Percentiles rank a stretch among this genome's conserved stretches.
Evolutionary conservation across 2,113 vertebrate species (phyloP).

Genomic region (Oryzias curvinotus): DNA sequence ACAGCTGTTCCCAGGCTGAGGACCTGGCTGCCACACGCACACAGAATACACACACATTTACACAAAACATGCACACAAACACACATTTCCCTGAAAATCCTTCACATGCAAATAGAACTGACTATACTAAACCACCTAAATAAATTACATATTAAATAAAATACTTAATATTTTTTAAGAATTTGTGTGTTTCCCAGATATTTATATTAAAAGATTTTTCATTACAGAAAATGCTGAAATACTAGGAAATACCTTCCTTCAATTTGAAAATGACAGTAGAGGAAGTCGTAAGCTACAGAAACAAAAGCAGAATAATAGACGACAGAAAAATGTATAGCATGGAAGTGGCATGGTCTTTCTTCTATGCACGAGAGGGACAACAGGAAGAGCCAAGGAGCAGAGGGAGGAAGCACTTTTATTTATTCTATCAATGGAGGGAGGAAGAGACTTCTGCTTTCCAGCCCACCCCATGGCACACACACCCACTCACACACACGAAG

Average conservation of each 20-base stretch:
- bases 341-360: conserved; percentile 24
- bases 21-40: conserved; percentile 43
- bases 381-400: conserved; percentile 52
- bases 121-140: background rate
- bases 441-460: conserved; percentile 42
- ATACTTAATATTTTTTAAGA: background rate
- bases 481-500: conserved; percentile 5
- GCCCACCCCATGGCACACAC: conserved; percentile 17
- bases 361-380: conserved; percentile 31
- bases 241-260: background rate
- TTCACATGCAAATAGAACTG: conserved; percentile 11
- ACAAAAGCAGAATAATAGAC: background rate
- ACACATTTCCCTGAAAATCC: conserved; percentile 28
- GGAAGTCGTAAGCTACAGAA: background rate
- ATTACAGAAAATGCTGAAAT: background rate
- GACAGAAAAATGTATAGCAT: background rate
- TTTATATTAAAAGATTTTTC: background rate
- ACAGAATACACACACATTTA: conserved; percentile 26
- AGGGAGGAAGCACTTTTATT: conserved; percentile 57
- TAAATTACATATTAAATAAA: background rate
- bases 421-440: conserved; percentile 56
- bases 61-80: conserved; percentile 12
- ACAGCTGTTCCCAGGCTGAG: conserved; percentile 77
- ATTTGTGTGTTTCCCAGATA: background rate
- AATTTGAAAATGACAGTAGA: background rate